Base-by-base conservation (phyloP, 2,797 vertebrate species). In the Tragopan temminckii region DNA sequence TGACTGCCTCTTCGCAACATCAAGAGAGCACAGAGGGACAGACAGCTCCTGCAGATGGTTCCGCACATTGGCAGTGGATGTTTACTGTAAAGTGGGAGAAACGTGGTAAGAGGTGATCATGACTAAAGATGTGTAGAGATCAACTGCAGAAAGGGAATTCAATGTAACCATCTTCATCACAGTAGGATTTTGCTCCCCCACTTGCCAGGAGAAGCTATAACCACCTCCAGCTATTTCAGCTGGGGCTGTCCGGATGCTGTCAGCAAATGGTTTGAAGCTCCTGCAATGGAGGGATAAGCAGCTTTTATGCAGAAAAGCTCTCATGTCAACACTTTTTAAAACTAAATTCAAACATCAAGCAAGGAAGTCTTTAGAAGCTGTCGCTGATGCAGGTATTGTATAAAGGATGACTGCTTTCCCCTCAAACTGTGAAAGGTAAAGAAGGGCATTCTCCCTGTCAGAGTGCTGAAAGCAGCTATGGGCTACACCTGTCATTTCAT, bases 271-370 rank as follows among this genome's bases (percentile, higher is more conserved):
- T 94, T 89, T 83, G 91, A 93, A 92, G 86, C 71, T 85, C 53
- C 77, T 55, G 52, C 58, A 75, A 2, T 46, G 78, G 80, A 75
- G 50, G 53, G 61, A 80, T 95, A 95, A 93, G 84, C 35, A 78
- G 86, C 75, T 95, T 94, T 95, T 88, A 80, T 40, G 46, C 53
- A 90, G 84, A 95, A 96, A 87, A 80, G 35, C 86, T 90, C 71
- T 68, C 38, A 62, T 36, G 85, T 87, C 86, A 89, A 74, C 82
- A 80, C 43, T 92, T 93, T 71, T 18, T 63, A 89, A 88, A 90
- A 42, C 24, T 52, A 24, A 57, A 94, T 75, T 77, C 90, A 82
- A 58, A 55, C 50, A 48, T 87, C 35, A 50, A 75, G 75, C n/a
- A 75, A 88, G 8, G 63, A 91, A 93, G 68, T 52, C 71, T 92